Evolutionary conservation across 2,888 invertebrate species (phyloP).

Genomic region (Hesperia comma): DNA sequence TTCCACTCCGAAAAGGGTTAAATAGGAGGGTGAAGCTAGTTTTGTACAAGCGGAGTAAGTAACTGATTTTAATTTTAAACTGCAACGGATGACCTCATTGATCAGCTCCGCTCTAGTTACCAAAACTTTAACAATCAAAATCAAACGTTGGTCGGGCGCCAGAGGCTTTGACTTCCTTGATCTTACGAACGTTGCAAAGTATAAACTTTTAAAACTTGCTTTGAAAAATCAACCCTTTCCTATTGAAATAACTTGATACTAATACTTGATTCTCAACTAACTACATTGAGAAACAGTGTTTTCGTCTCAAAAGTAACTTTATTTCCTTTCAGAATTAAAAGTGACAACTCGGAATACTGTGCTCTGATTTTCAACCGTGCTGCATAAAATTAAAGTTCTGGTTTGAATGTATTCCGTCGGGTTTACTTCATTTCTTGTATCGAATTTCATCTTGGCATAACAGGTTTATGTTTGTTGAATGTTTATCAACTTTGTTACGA

Average conservation of each 20-base stretch:
- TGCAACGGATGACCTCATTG: background rate
- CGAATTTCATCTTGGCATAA: constrained; percentile 7
- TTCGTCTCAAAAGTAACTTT: constrained; percentile 3
- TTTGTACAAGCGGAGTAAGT: too few relatives aligned
- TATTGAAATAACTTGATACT: too few relatives aligned
- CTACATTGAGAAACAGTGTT: background rate
- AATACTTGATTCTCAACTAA: constrained; percentile 2
- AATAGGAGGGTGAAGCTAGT: too few relatives aligned
- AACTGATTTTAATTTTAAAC: too few relatives aligned
- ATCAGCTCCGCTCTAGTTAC: constrained; percentile 9
- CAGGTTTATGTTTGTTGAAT: background rate
- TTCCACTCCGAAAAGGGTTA: too few relatives aligned
- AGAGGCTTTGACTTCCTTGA: constrained; percentile 20
- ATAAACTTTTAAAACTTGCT: background rate
- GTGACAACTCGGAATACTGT: background rate
- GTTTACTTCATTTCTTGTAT: background rate
- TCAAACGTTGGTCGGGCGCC: constrained; percentile 25
- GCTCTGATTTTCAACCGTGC: background rate
- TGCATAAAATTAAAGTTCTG: constrained; percentile 3
- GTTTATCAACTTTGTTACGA: background rate
- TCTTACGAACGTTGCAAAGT: constrained; percentile 15
- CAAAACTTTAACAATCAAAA: constrained; percentile 21
- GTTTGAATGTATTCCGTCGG: constrained; percentile 1
- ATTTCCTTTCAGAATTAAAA: constrained; percentile 12
- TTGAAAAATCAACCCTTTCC: constrained; percentile 6